A percentile compares a stretch with the other conserved stretches of the same genome.
These are phyloP conservation scores for Ptilodon capucinus DNA, from an alignment of 2,888 invertebrate genomes.

Conservation along the genomic window DNA sequence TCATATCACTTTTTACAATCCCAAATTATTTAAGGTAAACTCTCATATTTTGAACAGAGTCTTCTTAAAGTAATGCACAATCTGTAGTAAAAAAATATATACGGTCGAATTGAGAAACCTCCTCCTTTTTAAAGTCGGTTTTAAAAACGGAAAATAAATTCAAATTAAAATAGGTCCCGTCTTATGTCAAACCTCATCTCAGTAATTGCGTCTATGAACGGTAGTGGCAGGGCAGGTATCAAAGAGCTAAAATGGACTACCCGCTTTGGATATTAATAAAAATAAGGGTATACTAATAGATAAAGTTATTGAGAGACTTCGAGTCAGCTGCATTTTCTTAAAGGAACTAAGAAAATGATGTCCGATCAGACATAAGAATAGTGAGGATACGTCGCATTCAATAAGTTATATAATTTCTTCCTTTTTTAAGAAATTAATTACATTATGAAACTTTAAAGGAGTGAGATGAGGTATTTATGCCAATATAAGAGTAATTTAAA, in stretches of 20 bases:
- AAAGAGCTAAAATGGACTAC: constrained; percentile 54
- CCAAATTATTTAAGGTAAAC: too few relatives aligned
- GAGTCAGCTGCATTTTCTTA: constrained; percentile 80
- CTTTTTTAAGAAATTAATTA: too few relatives aligned
- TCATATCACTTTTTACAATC: too few relatives aligned
- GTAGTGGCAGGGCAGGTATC: constrained; percentile 36
- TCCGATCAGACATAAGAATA: constrained; percentile 55
- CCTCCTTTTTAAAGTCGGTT: too few relatives aligned
- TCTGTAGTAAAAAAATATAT: too few relatives aligned
- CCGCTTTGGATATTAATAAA: constrained; percentile 71
- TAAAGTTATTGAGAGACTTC: constrained; percentile 68
- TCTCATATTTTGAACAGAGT: too few relatives aligned
- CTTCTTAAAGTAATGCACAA: too few relatives aligned
- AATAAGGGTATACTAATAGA: constrained; percentile 73
- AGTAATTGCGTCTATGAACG: constrained; percentile 21
- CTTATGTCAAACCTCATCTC: constrained; percentile 5
- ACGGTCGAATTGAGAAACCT: too few relatives aligned
- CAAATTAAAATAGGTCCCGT: background rate
- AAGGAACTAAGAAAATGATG: constrained; percentile 78
- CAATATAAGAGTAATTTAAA: too few relatives aligned
- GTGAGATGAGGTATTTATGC: too few relatives aligned
- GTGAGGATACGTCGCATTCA: constrained; percentile 38
- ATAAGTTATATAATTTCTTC: background rate
- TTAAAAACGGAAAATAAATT: background rate
- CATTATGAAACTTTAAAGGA: too few relatives aligned